Evolutionary conservation across 2,888 invertebrate species (phyloP).

Genomic region (Arrhopalites spinosus): DNA sequence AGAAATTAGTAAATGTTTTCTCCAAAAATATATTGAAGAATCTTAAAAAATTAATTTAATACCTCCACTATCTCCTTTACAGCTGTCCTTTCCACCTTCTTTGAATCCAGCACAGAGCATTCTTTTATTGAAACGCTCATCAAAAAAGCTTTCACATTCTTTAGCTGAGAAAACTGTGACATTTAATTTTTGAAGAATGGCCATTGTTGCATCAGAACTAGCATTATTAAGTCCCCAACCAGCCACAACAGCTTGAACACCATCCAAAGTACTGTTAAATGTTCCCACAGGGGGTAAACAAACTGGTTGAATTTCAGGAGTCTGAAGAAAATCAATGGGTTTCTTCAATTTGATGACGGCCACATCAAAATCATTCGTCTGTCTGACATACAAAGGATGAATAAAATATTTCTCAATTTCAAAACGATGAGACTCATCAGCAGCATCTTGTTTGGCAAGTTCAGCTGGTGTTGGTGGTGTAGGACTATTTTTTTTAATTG

Average conservation of each 20-base stretch:
- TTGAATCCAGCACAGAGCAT: constrained; percentile 52
- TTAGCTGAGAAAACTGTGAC: constrained; percentile 41
- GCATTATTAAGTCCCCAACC: constrained; percentile 49
- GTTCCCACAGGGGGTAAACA: constrained; percentile 47
- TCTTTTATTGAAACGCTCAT: constrained; percentile 41
- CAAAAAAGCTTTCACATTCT: constrained; percentile 43
- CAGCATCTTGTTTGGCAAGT: constrained; percentile 30
- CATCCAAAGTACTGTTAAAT: constrained; percentile 40
- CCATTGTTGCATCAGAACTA: constrained; percentile 41
- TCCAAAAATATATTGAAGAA: not conserved
- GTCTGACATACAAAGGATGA: constrained; percentile 49
- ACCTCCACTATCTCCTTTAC: constrained; percentile 42
- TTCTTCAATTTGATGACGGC: constrained; percentile 40
- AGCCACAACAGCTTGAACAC: constrained; percentile 38
- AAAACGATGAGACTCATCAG: constrained; percentile 38
- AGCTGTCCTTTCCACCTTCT: constrained; percentile 28
- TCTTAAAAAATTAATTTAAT: not conserved
- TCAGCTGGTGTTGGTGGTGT: not conserved
- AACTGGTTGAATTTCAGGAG: constrained; percentile 33
- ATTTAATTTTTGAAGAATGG: constrained; percentile 47
- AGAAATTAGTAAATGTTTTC: not conserved
- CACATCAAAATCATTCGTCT: constrained; percentile 52
- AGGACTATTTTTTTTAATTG: constrained; percentile 25
- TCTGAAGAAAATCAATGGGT: constrained; percentile 41
- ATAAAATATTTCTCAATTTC: constrained; percentile 48